Conservation (phyloP, 2,888 invertebrate species). For the Antheraea assamensis region DNA sequence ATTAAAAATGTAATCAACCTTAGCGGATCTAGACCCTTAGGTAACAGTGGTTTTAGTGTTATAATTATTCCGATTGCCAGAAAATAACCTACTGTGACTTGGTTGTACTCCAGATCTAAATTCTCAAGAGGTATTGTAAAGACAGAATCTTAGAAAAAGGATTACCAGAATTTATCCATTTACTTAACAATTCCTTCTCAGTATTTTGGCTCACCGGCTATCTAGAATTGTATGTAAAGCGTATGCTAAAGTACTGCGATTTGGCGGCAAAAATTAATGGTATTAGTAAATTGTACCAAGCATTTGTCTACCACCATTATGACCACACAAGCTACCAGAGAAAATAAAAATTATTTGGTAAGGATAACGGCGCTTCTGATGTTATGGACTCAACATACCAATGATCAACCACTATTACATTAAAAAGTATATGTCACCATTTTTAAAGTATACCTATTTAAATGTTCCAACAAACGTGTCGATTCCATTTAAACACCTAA, state of each 20-base stretch:
- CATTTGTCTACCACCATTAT: not conserved
- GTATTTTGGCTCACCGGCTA: not conserved
- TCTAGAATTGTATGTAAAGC: not conserved
- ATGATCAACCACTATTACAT: not conserved
- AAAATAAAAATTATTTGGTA: not conserved
- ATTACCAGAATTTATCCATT: not conserved
- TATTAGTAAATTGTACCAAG: not conserved
- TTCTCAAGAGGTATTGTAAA: too few species aligned
- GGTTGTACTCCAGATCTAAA: too few species aligned
- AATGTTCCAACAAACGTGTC: slow-evolving; percentile 29
- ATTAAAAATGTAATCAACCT: too few species aligned
- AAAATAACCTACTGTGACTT: not conserved
- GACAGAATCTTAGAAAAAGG: not conserved
- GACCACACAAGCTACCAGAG: not conserved
- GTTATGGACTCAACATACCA: not conserved
- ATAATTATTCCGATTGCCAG: too few species aligned
- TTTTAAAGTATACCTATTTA: not conserved
- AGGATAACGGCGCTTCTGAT: not conserved
- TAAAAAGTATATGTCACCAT: not conserved
- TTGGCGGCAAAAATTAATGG: not conserved
- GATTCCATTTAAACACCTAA: slow-evolving; percentile 39
- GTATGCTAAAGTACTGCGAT: not conserved
- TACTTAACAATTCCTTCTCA: not conserved
- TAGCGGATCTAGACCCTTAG: too few species aligned
- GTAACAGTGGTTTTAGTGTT: too few species aligned